Base-by-base conservation (phyloP, 2,888 invertebrate species). In the Parthenolecanium corni region DNA sequence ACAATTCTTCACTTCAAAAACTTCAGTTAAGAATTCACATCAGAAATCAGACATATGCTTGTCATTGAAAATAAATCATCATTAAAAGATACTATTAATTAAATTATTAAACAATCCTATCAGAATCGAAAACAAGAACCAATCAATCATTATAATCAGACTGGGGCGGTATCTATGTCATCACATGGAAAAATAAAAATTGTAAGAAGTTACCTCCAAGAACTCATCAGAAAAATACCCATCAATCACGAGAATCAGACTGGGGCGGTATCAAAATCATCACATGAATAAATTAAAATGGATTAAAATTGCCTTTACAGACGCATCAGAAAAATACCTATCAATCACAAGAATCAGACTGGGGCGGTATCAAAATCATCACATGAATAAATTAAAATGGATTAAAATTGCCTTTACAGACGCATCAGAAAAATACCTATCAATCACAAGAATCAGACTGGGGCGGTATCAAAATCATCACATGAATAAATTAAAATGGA, bases 331-430 rank as follows among this genome's bases (percentile, higher is more conserved):
- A n/a, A n/a, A n/a, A n/a, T n/a, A n/a, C n/a, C n/a, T n/a, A n/a
- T n/a, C n/a, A n/a, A 57, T 57, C 57, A 57, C 24, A n/a, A 25
- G 31, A 31, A 25, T 57, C 57, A 57, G 57, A 24, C 57, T 46
- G 24, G 46, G 44, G 57, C 57, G 44, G 24, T 24, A 46, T 31
- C 44, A 57, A 57, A 25, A 21, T 20, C 24, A 16, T 56, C 56
- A 56, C 21, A 54, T 54, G 40, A 14, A 38, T 23, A 11, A 11
- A 38, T 38, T 11, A 23, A 47, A 47, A n/a, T 12, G 5, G 20
- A 47, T n/a, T 12, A 47, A 3, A 23, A 16, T n/a, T 11, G 1
- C 46, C 57, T 46, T 23, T 9, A 57, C 9, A 16, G 16, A 57
- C 57, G n/a, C n/a, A n/a, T n/a, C n/a, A n/a, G n/a, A n/a, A n/a